These are phyloP conservation scores for Bubo scandiacus DNA, from an alignment of 2,113 vertebrate genomes.

Conservation along the genomic window DNA sequence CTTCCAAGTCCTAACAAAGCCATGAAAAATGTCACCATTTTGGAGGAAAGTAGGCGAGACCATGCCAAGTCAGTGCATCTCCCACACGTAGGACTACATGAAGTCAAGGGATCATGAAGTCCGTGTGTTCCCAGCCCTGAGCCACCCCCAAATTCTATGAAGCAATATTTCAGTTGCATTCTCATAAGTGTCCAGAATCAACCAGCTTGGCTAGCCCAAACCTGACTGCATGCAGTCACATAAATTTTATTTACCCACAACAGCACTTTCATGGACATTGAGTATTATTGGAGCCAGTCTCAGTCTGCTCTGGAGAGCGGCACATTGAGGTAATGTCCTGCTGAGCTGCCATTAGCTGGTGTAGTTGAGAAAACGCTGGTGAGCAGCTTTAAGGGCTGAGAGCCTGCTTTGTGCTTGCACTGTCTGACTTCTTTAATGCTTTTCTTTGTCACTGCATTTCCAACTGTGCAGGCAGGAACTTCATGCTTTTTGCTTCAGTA, in stretches of 20 bases:
- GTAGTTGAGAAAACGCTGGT: not conserved
- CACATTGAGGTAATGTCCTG: not conserved
- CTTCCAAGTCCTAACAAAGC: not conserved
- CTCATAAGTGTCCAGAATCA: not conserved
- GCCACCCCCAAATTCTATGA: not conserved
- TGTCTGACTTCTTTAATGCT: not conserved
- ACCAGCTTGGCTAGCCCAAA: not conserved
- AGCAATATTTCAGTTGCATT: not conserved
- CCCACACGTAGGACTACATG: not conserved
- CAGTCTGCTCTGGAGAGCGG: not conserved
- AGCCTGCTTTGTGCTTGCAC: not conserved
- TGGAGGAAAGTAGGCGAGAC: not conserved
- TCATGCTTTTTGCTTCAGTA: not conserved
- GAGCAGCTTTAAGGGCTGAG: not conserved
- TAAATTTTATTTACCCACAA: not conserved
- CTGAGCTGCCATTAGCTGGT: not conserved
- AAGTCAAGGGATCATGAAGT: not conserved
- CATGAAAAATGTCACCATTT: not conserved
- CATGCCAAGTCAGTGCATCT: not conserved
- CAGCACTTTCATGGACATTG: not conserved
- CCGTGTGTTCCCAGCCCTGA: not conserved
- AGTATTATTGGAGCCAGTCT: not conserved
- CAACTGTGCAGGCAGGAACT: not conserved
- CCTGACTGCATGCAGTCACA: not conserved
- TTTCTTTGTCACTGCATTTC: not conserved